phyloP scores from a whole-genome alignment of 1,140 invertebrate genomes.

The Drosophila teissieri region DNA sequence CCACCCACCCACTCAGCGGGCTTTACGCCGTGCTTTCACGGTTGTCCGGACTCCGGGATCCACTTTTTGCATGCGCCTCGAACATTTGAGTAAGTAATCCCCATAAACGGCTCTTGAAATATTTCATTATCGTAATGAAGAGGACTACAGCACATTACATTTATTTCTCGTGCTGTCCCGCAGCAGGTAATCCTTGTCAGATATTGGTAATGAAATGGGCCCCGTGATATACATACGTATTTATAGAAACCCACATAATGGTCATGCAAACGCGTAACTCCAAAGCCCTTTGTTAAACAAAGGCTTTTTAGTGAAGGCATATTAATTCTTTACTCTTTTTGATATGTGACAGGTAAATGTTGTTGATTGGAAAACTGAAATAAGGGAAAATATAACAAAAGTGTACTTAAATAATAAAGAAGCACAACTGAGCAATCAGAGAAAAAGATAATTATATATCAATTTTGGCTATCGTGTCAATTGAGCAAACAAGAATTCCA shows the following conservation, averaged over 20 bases:
- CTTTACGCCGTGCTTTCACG: constrained; percentile 65
- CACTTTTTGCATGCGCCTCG: constrained; percentile 66
- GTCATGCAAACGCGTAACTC: constrained; percentile 1
- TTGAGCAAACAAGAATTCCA: too few relatives aligned
- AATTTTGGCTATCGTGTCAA: too few relatives aligned
- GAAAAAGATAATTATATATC: too few relatives aligned
- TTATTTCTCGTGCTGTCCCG: constrained; percentile 46
- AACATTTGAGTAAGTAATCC: constrained; percentile 75
- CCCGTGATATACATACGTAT: not conserved
- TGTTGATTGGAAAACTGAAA: not conserved
- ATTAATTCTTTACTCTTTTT: not conserved
- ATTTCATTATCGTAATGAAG: constrained; percentile 82
- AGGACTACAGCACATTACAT: constrained; percentile 68
- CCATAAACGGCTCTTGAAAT: constrained; percentile 80
- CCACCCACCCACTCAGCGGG: not conserved
- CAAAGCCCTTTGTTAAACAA: not conserved
- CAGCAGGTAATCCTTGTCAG: constrained; percentile 38
- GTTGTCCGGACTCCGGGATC: constrained; percentile 41
- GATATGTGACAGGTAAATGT: too few relatives aligned
- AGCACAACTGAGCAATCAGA: too few relatives aligned
- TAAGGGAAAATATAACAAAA: not conserved
- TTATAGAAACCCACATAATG: constrained; percentile 1
- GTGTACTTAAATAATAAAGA: too few relatives aligned
- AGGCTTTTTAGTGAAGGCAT: not conserved
- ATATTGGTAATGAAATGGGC: constrained; percentile 69